Evolutionary conservation across 2,888 invertebrate species (phyloP).

Genomic region (Coenonympha glycerion): DNA sequence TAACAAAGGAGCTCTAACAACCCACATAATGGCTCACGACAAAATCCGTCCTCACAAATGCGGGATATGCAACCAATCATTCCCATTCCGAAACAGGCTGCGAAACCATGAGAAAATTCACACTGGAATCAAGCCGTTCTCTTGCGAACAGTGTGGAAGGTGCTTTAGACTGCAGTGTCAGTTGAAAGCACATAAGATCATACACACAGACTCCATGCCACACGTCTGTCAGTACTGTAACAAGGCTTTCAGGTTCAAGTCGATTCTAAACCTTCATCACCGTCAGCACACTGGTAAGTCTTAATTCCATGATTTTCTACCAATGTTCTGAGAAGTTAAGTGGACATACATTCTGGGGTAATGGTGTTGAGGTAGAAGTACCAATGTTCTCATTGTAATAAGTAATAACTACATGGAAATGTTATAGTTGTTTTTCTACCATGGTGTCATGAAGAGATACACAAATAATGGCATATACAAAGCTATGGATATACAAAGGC

Average conservation of each 20-base stretch:
- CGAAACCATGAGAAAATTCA: conserved; percentile 66
- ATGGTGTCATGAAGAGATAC: too few species aligned
- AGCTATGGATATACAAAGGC: too few species aligned
- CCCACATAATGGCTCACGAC: conserved; percentile 65
- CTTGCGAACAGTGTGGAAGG: conserved; percentile 63
- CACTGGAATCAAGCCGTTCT: conserved; percentile 59
- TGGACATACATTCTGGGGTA: too few species aligned
- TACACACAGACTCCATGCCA: conserved; percentile 87
- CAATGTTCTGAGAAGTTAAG: not conserved
- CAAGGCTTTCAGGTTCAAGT: conserved; percentile 84
- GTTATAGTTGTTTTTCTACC: too few species aligned
- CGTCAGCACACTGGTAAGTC: conserved; percentile 78
- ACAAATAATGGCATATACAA: too few species aligned
- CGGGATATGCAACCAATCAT: conserved; percentile 62
- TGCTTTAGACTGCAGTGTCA: conserved; percentile 80
- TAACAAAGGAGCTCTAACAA: conserved; percentile 63
- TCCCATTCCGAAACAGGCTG: conserved; percentile 63
- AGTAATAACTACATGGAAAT: too few species aligned
- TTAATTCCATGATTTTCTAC: not conserved
- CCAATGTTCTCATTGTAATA: too few species aligned
- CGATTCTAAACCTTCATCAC: conserved; percentile 82
- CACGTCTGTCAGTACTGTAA: conserved; percentile 84
- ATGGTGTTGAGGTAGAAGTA: too few species aligned
- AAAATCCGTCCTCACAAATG: conserved; percentile 59
- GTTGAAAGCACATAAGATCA: conserved; percentile 82